Evolutionary conservation across 2,797 vertebrate genomes (phyloP), one percentile per base, ranked within the genome.

Genomic region (Cyclopterus lumpus): DNA sequence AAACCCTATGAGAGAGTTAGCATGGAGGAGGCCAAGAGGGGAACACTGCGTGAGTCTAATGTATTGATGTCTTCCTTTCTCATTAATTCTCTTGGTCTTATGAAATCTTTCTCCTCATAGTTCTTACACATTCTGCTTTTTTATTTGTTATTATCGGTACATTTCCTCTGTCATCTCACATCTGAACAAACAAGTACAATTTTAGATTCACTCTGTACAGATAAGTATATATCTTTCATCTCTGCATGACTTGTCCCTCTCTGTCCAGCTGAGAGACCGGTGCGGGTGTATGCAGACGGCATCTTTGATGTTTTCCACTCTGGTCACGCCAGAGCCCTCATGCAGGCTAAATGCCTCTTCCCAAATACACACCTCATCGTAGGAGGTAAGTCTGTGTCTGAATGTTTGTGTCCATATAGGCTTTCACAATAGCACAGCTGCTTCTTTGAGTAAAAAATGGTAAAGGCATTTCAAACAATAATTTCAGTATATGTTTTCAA

Each of bases 261-360:
- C 28, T 2, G 0, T 65, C 9, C 91, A 99, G 98, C 83, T 75
- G 93, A 97, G 64, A 95, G 98, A 73, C 97, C 98, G 0, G 97
- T 99, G 88, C 94, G 98, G 83, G 98, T 99, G 82, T 99, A 99
- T 28, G 98, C 98, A 0, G 98, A 99, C 75, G 98, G 98, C 48
- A 99, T 99, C 93, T 99, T 99, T 89, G 98, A 99, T 70, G 95
- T 99, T 88, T 99, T 99, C 91, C 98, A 99, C 90, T 99, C 97
- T 6, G 98, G 98, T 84, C 98, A 99, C 15, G 98, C 98, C 81
- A 96, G 98, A 54, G 98, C 98, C 51, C 95, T 99, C 87, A 99
- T 99, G 98, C 98, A 99, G 93, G 98, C 98, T 0, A 99, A 99
- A 93, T 94, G 95, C 82, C 97, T 99, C 81, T 99, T 99, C 85